These are phyloP conservation scores for Sapayoa aenigma DNA, from an alignment of 2,113 vertebrate genomes.

Conservation along the genomic window DNA sequence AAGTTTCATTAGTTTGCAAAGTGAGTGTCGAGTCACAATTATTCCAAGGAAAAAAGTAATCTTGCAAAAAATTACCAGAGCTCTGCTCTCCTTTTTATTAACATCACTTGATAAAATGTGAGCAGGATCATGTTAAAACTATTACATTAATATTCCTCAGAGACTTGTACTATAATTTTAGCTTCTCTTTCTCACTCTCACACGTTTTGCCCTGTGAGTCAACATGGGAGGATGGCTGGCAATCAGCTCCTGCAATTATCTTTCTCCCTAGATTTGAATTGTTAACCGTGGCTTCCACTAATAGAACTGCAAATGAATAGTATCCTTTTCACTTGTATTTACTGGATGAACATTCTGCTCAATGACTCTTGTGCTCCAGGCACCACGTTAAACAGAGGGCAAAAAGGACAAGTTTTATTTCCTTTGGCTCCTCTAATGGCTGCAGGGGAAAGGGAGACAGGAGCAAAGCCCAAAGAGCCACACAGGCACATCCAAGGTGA, in stretches of 20 bases:
- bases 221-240: constrained; percentile 59
- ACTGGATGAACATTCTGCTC: constrained; percentile 23
- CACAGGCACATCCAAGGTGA: background rate
- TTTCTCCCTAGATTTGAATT: constrained; percentile 58
- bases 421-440: background rate
- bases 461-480: background rate
- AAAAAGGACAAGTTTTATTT: constrained; percentile 40
- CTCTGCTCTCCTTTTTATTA: constrained; percentile 32
- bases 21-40: background rate
- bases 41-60: constrained; percentile 24
- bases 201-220: constrained; percentile 66
- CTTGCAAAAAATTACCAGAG: constrained; percentile 22
- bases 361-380: background rate
- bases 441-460: background rate
- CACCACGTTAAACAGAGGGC: constrained; percentile 37
- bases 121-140: constrained; percentile 51
- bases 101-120: constrained; percentile 41
- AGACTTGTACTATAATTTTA: constrained; percentile 57
- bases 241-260: constrained; percentile 72
- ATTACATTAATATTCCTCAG: constrained; percentile 69
- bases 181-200: constrained; percentile 51
- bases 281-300: constrained; percentile 59
- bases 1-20: constrained; percentile 21
- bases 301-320: constrained; percentile 69
- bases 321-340: constrained; percentile 38